These are phyloP conservation scores for Phaenicophaeus curvirostris DNA, from an alignment of 2,797 vertebrate genomes.

Conservation along the genomic window DNA sequence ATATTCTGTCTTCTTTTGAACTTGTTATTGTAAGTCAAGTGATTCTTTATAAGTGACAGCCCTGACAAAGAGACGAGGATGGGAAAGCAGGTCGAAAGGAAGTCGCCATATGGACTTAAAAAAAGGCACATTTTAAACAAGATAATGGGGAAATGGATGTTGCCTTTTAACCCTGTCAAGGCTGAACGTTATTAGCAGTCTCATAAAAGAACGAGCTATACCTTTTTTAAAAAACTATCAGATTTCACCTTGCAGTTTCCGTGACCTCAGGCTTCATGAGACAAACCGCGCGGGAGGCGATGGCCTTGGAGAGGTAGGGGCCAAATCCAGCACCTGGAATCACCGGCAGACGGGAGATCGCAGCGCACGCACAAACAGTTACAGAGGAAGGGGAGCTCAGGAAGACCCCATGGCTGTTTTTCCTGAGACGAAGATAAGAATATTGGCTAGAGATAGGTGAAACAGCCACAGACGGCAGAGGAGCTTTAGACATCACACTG, in stretches of 20 bases:
- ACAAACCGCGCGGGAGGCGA: neutral
- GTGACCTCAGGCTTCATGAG: neutral
- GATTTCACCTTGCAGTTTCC: slow-evolving; percentile 46
- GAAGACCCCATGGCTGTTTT: slow-evolving; percentile 20
- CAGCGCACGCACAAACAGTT: slow-evolving; percentile 26
- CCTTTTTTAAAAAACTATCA: neutral
- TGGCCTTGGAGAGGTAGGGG: neutral
- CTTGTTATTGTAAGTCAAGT: slow-evolving; percentile 98
- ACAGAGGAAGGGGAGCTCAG: slow-evolving; percentile 36
- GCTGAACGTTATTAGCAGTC: slow-evolving; percentile 42
- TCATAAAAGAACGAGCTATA: slow-evolving; percentile 41
- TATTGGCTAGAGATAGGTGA: slow-evolving; percentile 57
- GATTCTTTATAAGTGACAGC: slow-evolving; percentile 98
- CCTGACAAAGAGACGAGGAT: slow-evolving; percentile 92
- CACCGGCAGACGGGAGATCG: neutral
- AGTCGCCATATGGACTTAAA: slow-evolving; percentile 94
- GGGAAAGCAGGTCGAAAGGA: slow-evolving; percentile 97
- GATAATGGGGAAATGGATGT: slow-evolving; percentile 79
- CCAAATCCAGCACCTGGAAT: slow-evolving; percentile 28
- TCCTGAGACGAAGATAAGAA: slow-evolving; percentile 46
- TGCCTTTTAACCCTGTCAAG: slow-evolving; percentile 75
- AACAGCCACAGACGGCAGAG: slow-evolving; percentile 23
- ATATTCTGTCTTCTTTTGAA: slow-evolving; percentile 96
- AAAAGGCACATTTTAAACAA: slow-evolving; percentile 92
- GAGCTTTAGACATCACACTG: slow-evolving; percentile 22